Conservation (phyloP, 2,888 invertebrate genomes). For the Cephus runcator region DNA sequence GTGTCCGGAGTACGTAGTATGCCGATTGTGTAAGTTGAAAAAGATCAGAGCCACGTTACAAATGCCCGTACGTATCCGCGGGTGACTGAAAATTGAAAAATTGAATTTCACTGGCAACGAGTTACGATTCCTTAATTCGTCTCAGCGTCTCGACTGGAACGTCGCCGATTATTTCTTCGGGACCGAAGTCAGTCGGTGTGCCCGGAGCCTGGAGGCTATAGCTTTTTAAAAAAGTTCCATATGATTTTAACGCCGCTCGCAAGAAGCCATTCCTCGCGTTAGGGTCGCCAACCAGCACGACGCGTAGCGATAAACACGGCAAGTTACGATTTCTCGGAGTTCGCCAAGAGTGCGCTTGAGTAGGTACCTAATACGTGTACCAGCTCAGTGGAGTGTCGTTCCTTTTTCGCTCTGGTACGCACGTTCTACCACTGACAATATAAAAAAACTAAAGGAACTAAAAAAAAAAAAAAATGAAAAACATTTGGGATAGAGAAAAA, state of each 20-base stretch:
- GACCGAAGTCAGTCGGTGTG: conserved; percentile 1
- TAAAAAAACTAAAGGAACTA: neutral
- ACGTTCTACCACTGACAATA: neutral
- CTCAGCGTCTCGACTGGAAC: neutral
- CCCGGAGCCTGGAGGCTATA: conserved; percentile 31
- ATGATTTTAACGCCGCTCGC: conserved; percentile 62
- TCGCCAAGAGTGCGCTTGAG: conserved; percentile 2
- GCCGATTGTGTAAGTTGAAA: too few species aligned
- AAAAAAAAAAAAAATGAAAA: neutral
- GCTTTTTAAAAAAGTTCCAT: conserved; percentile 48
- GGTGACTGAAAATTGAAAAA: neutral
- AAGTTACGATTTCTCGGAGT: conserved; percentile 65
- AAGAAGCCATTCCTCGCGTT: conserved; percentile 58
- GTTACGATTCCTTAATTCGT: neutral
- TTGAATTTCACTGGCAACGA: neutral
- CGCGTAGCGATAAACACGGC: conserved; percentile 62
- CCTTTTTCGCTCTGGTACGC: neutral
- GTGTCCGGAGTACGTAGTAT: too few species aligned
- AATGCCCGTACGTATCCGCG: neutral
- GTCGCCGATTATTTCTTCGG: neutral
- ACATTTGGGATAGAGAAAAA: neutral
- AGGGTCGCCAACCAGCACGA: conserved; percentile 50
- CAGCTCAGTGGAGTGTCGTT: neutral
- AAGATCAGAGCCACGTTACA: neutral
- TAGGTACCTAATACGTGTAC: neutral